Conservation (phyloP, 2,113 vertebrate species). For the Eurypyga helias region DNA sequence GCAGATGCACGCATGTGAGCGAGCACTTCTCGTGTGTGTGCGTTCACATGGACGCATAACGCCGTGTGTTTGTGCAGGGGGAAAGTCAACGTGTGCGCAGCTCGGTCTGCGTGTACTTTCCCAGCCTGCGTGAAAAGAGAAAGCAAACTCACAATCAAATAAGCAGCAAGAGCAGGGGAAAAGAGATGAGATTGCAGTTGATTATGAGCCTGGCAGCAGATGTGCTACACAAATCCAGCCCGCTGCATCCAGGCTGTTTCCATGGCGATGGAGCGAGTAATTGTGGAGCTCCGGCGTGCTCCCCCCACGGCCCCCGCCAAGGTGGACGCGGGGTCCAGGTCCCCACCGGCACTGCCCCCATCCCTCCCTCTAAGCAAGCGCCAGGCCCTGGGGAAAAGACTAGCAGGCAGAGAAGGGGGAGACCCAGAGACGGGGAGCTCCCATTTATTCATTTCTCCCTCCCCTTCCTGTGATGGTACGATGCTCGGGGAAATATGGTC, state of each 20-base stretch:
- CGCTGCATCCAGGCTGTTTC: slow-evolving; percentile 94
- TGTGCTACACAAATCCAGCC: slow-evolving; percentile 88
- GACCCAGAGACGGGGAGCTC: not conserved
- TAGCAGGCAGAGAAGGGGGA: not conserved
- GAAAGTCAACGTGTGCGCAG: not conserved
- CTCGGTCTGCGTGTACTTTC: slow-evolving; percentile 31
- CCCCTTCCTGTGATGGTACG: not conserved
- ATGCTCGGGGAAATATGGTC: slow-evolving; percentile 65
- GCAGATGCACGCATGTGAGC: not conserved
- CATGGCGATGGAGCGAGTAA: slow-evolving; percentile 93
- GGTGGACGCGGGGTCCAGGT: slow-evolving; percentile 80
- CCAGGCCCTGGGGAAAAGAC: not conserved
- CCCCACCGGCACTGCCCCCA: slow-evolving; percentile 54
- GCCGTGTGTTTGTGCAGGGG: not conserved
- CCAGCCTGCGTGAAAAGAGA: not conserved
- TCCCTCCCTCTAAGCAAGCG: slow-evolving; percentile 8
- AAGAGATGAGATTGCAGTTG: slow-evolving; percentile 75
- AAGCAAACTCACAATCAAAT: slow-evolving; percentile 68
- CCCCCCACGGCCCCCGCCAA: slow-evolving; percentile 71
- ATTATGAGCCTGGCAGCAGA: slow-evolving; percentile 85
- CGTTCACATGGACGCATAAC: fast-evolving
- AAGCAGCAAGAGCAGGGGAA: slow-evolving; percentile 21
- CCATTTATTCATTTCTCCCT: not conserved
- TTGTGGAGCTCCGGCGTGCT: slow-evolving; percentile 80
- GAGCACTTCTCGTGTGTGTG: too few relatives aligned